These are phyloP conservation scores for Chelonoidis abingdonii DNA, from an alignment of 2,113 vertebrate species.

Conservation along the genomic window DNA sequence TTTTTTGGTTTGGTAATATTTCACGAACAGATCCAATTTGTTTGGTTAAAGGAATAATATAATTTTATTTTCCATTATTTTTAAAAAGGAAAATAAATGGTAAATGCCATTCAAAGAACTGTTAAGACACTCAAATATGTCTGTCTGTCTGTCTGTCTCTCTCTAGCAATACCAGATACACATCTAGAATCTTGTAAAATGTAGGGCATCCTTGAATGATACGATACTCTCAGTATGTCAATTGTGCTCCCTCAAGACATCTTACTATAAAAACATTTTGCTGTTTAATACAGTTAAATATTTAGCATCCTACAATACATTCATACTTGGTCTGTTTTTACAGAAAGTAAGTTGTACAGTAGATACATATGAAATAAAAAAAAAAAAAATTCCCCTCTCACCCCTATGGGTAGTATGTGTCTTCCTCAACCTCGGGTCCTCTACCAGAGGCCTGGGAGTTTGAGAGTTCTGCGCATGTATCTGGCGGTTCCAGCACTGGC, in stretches of 20 bases:
- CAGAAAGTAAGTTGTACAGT: neutral
- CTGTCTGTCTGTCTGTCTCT: too few relatives aligned
- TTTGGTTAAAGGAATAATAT: neutral
- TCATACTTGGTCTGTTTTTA: neutral
- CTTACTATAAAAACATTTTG: neutral
- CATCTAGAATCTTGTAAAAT: neutral
- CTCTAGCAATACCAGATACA: too few relatives aligned
- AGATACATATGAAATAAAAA: neutral
- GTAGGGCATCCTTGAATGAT: neutral
- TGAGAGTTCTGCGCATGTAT: too few relatives aligned
- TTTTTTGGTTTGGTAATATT: neutral
- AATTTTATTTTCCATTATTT: neutral
- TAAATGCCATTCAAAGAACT: neutral
- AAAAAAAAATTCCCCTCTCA: too few relatives aligned
- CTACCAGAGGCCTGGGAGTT: too few relatives aligned
- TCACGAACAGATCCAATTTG: neutral
- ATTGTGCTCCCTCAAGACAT: neutral
- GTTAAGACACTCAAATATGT: neutral
- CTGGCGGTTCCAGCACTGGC: too few relatives aligned
- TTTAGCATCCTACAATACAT: neutral
- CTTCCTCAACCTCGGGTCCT: too few relatives aligned
- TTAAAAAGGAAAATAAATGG: neutral
- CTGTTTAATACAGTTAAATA: neutral
- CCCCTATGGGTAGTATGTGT: too few relatives aligned
- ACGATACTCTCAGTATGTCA: neutral